Evolutionary conservation across 2,797 vertebrate species (phyloP).

Genomic region (Anguilla obscura): DNA sequence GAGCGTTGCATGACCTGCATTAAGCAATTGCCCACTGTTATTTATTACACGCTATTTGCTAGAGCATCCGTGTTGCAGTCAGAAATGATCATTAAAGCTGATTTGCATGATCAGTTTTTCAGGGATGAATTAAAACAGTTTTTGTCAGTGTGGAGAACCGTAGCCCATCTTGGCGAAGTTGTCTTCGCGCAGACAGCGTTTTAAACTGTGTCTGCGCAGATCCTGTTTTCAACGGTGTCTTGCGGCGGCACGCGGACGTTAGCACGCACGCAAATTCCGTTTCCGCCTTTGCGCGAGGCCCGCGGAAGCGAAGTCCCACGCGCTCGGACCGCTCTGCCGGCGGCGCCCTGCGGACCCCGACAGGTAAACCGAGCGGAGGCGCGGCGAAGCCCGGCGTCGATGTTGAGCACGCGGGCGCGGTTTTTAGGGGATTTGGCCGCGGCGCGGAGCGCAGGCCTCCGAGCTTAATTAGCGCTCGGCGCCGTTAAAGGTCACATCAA

Average conservation of each 20-base stretch:
- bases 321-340: neutral
- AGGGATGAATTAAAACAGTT: neutral
- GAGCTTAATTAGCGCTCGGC: constrained; percentile 81
- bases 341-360: neutral
- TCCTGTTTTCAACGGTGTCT: neutral
- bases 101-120: neutral
- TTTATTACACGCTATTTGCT: no score
- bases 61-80: neutral
- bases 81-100: no score
- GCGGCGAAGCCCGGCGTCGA: neutral
- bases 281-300: neutral
- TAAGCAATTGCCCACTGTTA: neutral
- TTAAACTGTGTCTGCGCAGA: no score
- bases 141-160: neutral
- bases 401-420: neutral
- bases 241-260: neutral
- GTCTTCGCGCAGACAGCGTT: neutral
- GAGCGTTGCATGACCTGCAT: neutral
- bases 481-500: constrained; percentile 82
- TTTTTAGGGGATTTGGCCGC: neutral
- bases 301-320: no score
- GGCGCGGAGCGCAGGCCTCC: constrained; percentile 62
- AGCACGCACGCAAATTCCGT: neutral
- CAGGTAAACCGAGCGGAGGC: neutral
- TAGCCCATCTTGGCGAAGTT: neutral